Conservation (phyloP, 2,888 invertebrate genomes). For the Scaptodrosophila latifasciaeformis region DNA sequence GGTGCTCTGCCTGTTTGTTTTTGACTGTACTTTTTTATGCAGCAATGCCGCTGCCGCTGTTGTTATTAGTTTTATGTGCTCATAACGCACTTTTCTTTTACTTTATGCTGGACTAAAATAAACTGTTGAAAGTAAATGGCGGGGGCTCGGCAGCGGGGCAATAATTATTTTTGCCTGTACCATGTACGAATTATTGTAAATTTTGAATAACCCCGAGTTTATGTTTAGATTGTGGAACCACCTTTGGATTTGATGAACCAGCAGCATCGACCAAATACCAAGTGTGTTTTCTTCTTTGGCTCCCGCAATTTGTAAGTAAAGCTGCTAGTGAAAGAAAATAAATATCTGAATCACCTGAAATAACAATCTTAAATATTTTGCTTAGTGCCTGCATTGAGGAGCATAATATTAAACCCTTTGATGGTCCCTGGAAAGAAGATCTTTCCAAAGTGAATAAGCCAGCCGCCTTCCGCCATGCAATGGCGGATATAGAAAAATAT, state of each 20-base stretch:
- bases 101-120: too few species aligned
- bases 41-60: constrained; percentile 27
- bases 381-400: constrained; percentile 92
- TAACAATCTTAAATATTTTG: neutral
- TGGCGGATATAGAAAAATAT: constrained; percentile 86
- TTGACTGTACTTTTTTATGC: constrained; percentile 63
- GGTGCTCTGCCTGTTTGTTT: constrained; percentile 54
- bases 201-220: too few species aligned
- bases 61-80: neutral
- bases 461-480: constrained; percentile 85
- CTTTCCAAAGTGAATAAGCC: constrained; percentile 85
- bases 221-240: constrained; percentile 84
- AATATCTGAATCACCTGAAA: neutral
- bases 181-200: too few species aligned
- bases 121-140: too few species aligned
- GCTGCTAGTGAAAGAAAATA: constrained; percentile 17
- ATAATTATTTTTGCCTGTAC: too few species aligned
- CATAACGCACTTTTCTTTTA: neutral
- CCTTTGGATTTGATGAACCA: constrained; percentile 84
- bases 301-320: constrained; percentile 94
- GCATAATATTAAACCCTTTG: constrained; percentile 87
- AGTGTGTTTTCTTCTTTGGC: constrained; percentile 95
- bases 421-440: constrained; percentile 84
- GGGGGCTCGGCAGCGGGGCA: too few species aligned
- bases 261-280: constrained; percentile 83